Evolutionary conservation across 2,113 vertebrate genomes (phyloP), one percentile per base, ranked within the genome.

Genomic region (Pachyramphus minor): DNA sequence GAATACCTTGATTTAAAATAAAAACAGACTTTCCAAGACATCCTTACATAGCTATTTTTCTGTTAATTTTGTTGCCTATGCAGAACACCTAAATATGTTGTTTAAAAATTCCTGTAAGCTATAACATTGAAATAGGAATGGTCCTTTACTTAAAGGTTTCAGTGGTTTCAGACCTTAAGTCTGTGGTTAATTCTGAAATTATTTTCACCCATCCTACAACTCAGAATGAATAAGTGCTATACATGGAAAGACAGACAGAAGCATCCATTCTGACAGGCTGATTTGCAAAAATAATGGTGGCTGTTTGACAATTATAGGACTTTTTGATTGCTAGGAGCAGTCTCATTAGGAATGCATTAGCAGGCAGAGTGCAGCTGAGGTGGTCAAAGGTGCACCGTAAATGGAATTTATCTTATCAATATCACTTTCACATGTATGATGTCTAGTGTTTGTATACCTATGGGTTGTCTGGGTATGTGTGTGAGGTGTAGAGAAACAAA

Each of bases 281-380:
- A 78, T 83, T 81, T 88, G 33, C 50, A 88, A 77, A 96, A 89
- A 45, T 68, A 45, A 68, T 63, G 44, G 85, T 75, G 31, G 12
- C 60, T 90, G 24, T 86, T 90, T 80, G 60, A 78, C 95, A 91
- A 86, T 72, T 8, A 77, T 52, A 72, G 35, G 47, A 68, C 47
- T 82, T 93, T 90, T 42, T 90, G 66, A 82, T 60, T 78, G 53
- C 69, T 82, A 19, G 73, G 80, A 90, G 76, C 58, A 69, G 52
- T 62, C 24, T 44, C 86, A 89, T 94, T 89, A 94, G 62, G 47
- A 95, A 90, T 66, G 62, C 45, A 87, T 90, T 90, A 84, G 53
- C 68, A 81, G n/a, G 12, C 69, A 58, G 58, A 68, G 56, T 58
- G 30, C 76, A 84, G 73, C 73, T 95, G 95, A 93, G 45, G 76